A percentile compares a stretch with the other conserved stretches of the same genome.
Conservation (phyloP, 2,797 vertebrate species). For the Paratrypauchen microcephalus region DNA sequence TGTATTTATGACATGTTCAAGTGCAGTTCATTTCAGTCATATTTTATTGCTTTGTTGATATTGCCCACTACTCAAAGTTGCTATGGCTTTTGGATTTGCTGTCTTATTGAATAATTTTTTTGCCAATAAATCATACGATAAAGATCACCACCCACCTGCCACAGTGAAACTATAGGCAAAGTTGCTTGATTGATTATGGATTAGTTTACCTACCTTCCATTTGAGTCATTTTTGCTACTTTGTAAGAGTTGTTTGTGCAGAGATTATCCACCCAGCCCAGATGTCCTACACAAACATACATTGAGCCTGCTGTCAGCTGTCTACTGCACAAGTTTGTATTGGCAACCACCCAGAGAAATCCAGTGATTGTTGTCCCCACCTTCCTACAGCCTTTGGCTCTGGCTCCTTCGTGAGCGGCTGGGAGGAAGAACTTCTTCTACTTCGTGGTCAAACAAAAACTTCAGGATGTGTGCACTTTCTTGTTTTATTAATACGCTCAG, state of each 20-base stretch:
- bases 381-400: neutral
- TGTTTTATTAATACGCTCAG: constrained; percentile 71
- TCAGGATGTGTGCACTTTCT: constrained; percentile 39
- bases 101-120: too few relatives aligned
- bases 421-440: constrained; percentile 28
- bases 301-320: constrained; percentile 8
- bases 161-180: too few relatives aligned
- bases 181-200: neutral
- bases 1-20: neutral
- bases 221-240: neutral
- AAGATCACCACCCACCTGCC: neutral
- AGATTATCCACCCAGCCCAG: neutral
- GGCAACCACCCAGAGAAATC: constrained; percentile 21
- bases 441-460: constrained; percentile 21
- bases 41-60: too few relatives aligned
- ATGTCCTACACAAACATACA: constrained; percentile 8
- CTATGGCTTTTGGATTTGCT: too few relatives aligned
- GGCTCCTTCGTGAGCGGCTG: neutral
- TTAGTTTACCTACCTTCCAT: neutral
- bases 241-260: neutral
- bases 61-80: too few relatives aligned
- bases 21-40: too few relatives aligned
- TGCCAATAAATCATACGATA: neutral
- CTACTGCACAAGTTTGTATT: constrained; percentile 20
- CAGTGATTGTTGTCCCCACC: constrained; percentile 5